Conservation (phyloP, 1,140 invertebrate species). For the Phymastichus coffea region DNA sequence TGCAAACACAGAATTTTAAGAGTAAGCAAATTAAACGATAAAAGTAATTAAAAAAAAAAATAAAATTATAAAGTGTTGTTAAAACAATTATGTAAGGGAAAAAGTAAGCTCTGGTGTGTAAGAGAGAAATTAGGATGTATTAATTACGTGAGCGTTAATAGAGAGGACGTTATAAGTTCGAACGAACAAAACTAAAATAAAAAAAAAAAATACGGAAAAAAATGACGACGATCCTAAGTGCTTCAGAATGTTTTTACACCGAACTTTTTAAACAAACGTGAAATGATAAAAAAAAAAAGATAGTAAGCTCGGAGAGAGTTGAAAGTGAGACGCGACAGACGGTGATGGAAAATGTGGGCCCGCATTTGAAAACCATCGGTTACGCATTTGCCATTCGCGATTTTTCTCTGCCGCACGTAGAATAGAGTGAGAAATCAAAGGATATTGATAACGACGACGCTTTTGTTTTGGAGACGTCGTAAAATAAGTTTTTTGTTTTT, state of each 20-base stretch:
- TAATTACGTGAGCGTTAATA: neutral
- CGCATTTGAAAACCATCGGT: too few relatives aligned
- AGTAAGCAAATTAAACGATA: constrained; percentile 18
- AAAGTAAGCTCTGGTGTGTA: neutral
- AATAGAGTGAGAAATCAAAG: neutral
- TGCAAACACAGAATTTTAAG: constrained; percentile 9
- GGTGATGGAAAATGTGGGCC: neutral
- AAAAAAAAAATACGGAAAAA: neutral
- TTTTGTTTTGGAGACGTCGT: too few relatives aligned
- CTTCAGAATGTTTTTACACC: constrained; percentile 25
- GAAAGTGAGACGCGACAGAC: neutral
- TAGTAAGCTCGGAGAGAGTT: constrained; percentile 17
- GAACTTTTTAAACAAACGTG: constrained; percentile 25
- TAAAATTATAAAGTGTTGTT: too few relatives aligned
- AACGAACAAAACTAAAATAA: neutral
- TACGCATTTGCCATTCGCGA: neutral
- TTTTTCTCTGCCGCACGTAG: neutral
- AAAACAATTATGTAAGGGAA: too few relatives aligned
- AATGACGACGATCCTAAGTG: constrained; percentile 23
- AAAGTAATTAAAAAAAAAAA: constrained; percentile 29
- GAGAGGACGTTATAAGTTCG: neutral
- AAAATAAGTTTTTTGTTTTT: too few relatives aligned
- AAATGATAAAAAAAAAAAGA: constrained; percentile 13
- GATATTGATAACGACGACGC: neutral
- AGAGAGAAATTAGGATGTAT: neutral